Base-by-base conservation (phyloP, 1,140 invertebrate species). In the Pogonomyrmex barbatus region DNA sequence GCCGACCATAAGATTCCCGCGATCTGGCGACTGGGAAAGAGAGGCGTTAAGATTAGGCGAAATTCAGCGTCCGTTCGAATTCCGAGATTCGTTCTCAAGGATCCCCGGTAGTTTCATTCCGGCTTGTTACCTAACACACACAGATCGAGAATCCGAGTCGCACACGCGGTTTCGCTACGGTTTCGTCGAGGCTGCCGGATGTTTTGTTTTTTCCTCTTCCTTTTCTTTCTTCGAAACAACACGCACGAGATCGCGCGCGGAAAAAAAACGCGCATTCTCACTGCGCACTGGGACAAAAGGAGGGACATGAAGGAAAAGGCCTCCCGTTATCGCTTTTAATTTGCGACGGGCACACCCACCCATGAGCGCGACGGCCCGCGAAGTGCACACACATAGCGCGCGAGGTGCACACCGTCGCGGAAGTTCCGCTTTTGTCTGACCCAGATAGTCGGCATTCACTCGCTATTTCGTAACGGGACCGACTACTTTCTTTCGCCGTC, bases 401-500 rank as follows among this genome's bases (percentile, higher is more conserved):
- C 82, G 68, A 88, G 50, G 8, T 52, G 62, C 39, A 77, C 75
- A 71, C 17, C 24, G 47, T 82, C 91, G 88, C 92, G 92, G 92
- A 94, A 93, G 93, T 94, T 94, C 93, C 93, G 93, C 92, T 94
- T 93, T 94, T 93, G 92, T 92, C 92, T 93, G 94, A 94, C 94
- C 94, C 91, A 94, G 91, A 94, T 94, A 90, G 90, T 82, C 93
- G 87, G 92, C 94, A 94, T 94, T 94, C 94, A 93, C 93, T 94
- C 93, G 93, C 93, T 94, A 94, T 94, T 94, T 94, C 94, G 94
- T 94, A 94, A 94, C 94, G 93, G 94, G 93, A 94, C 93, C 91
- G 92, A 94, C 94, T 94, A 94, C 94, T 94, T 94, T 94, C 93
- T 94, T 94, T 94, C 92, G 88, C 86, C 84, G 33, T 56, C 45